Percentiles rank a stretch among this genome's conserved stretches.
phyloP scores from a whole-genome alignment of 53 echinoderm and acorn worm genomes.

The Luidia sarsii region DNA sequence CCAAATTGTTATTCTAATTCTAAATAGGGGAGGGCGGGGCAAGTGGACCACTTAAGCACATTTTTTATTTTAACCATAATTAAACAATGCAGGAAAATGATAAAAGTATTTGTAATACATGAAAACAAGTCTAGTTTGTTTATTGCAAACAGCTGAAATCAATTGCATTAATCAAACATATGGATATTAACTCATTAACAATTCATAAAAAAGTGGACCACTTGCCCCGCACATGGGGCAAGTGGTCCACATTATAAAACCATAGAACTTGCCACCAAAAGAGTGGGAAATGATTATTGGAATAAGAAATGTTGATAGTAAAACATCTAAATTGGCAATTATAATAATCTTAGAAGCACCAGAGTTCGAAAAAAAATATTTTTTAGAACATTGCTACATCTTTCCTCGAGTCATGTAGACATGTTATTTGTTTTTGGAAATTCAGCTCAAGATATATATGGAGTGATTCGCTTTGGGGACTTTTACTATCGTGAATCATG shows the following conservation, averaged over 20 bases:
- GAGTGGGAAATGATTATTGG: background rate
- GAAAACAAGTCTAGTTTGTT: slow-evolving; percentile 18
- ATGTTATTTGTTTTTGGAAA: background rate
- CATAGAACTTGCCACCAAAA: slow-evolving; percentile 6
- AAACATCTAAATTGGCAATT: slow-evolving; percentile 11
- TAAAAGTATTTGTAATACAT: slow-evolving; percentile 35
- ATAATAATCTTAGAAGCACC: slow-evolving; percentile 21
- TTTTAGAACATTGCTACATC: background rate
- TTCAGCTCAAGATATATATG: background rate
- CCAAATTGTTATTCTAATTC: too few species aligned
- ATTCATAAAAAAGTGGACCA: slow-evolving; percentile 24
- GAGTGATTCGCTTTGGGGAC: background rate
- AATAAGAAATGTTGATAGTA: slow-evolving; percentile 1
- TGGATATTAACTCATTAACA: slow-evolving; percentile 33
- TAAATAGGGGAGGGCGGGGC: too few species aligned
- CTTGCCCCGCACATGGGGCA: slow-evolving; percentile 31
- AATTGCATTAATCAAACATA: slow-evolving; percentile 35
- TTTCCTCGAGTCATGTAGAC: too few species aligned
- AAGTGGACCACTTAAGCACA: slow-evolving; percentile 44
- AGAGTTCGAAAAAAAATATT: background rate
- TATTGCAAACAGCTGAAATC: slow-evolving; percentile 23
- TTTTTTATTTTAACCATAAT: slow-evolving; percentile 2
- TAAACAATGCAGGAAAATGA: slow-evolving; percentile 17
- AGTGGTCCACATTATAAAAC: slow-evolving; percentile 30
- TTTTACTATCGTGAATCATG: background rate